These are phyloP conservation scores for Oryzias melastigma DNA, from an alignment of 2,113 vertebrate species.

Conservation along the genomic window DNA sequence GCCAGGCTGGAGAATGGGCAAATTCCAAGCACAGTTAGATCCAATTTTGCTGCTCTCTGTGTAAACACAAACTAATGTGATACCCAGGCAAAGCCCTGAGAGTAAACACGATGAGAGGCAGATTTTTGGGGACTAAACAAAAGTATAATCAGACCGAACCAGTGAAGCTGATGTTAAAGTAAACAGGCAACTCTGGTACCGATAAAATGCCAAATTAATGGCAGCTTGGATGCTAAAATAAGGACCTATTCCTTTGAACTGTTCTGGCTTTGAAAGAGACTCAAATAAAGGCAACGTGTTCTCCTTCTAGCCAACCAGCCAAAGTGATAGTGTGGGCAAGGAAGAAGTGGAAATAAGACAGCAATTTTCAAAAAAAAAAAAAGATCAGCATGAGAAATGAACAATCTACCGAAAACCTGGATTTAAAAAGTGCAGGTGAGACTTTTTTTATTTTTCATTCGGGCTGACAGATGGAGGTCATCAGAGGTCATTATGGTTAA, in stretches of 20 bases:
- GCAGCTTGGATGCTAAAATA: slow-evolving; percentile 26
- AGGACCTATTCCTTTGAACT: slow-evolving; percentile 11
- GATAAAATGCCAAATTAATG: slow-evolving; percentile 17
- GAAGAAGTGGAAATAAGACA: slow-evolving; percentile 57
- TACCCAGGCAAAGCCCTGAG: slow-evolving; percentile 9
- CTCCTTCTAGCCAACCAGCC: slow-evolving; percentile 64
- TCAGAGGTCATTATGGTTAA: slow-evolving; percentile 46
- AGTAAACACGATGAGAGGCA: slow-evolving; percentile 1
- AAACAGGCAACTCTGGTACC: slow-evolving; percentile 3
- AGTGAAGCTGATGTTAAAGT: background rate
- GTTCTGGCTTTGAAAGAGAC: slow-evolving; percentile 16
- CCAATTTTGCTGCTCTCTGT: slow-evolving; percentile 20
- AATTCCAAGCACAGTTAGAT: slow-evolving; percentile 34
- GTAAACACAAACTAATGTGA: slow-evolving; percentile 28
- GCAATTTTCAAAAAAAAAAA: slow-evolving; percentile 52
- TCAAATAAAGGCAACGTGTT: slow-evolving; percentile 56
- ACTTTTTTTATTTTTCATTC: slow-evolving; percentile 52
- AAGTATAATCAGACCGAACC: slow-evolving; percentile 4
- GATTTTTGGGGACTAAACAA: slow-evolving; percentile 17
- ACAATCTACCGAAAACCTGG: slow-evolving; percentile 51
- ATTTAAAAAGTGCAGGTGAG: slow-evolving; percentile 25
- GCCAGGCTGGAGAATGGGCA: slow-evolving; percentile 47
- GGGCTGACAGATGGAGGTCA: slow-evolving; percentile 61
- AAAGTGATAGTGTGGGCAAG: slow-evolving; percentile 40
- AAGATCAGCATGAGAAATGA: slow-evolving; percentile 35